Evolutionary conservation across 2,113 vertebrate species (phyloP), one percentile per base, ranked within the genome.

Genomic region (Psilopsiagon aurifrons): DNA sequence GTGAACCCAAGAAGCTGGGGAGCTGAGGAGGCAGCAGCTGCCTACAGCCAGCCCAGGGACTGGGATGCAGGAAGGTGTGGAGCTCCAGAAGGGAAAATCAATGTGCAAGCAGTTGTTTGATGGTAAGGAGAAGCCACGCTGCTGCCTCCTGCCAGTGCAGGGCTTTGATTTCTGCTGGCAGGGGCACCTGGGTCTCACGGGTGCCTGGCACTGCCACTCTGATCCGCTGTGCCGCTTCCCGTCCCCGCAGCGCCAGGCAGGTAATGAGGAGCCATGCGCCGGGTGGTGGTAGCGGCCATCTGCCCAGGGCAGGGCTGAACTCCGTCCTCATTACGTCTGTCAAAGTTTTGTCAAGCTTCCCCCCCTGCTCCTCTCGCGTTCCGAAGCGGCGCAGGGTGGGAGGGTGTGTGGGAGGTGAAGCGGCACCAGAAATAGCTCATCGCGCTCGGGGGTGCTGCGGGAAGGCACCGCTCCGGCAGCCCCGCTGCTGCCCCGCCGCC

Each of bases 371-470:
- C 55, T 84, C 78, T 29, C 49, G 3, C 39, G 80, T 70, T 25
- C 51, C 57, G 57, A 68, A 92, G 68, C 87, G 59, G 95, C 7
- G 52, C 11, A 23, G 92, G 95, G 94, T 96, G 91, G 91, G 96
- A 94, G 95, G 87, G 3, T 44, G 95, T 11, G 94, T 94, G 86
- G 95, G 95, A 96, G 88, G 94, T 83, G 87, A 69, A 88, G 86
- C 94, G 1, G 81, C 84, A 73, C 84, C 93, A 91, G 93, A 76
- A 96, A 91, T 90, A 90, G 83, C 90, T 69, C 93, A 33, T 74
- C 28, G 20, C 9, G 75, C 62, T 51, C 15, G 28, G 86, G 90
- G 29, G 74, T n/a, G 69, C 86, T 6, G 69, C 7, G 35, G 94
- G 94, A 78, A 69, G 79, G 83, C 77, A 71, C 77, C 9, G 29